Percentiles rank a stretch among this genome's conserved stretches.
phyloP scores from a whole-genome alignment of 2,888 invertebrate species.

The Lithophane socia region DNA sequence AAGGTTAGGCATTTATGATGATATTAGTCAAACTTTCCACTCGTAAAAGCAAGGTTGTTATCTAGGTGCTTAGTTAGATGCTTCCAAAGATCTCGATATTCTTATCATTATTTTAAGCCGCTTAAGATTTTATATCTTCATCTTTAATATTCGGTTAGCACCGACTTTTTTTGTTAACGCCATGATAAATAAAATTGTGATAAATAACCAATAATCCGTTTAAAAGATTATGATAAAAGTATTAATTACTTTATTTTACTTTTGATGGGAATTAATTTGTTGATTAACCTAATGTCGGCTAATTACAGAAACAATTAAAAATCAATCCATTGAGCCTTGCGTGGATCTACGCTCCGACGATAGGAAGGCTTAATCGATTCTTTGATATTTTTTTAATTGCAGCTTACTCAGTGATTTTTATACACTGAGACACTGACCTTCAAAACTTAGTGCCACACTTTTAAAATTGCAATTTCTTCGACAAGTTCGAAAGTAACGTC shows the following conservation, averaged over 20 bases:
- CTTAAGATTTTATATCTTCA: neutral
- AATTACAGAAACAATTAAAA: no score
- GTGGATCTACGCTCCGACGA: no score
- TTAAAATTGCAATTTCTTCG: no score
- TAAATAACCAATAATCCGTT: neutral
- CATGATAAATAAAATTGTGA: constrained; percentile 3
- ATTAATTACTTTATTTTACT: neutral
- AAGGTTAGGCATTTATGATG: no score
- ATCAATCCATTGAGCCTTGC: no score
- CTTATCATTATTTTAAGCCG: constrained; percentile 8
- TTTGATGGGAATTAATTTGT: neutral
- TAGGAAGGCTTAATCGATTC: no score
- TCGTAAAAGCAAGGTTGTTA: neutral
- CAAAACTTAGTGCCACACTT: no score
- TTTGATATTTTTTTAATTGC: no score
- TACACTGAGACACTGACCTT: no score
- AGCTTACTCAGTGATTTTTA: no score
- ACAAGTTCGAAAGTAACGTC: no score
- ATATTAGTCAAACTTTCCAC: constrained; percentile 19
- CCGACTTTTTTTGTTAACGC: neutral
- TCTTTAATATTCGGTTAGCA: constrained; percentile 10
- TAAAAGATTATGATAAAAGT: constrained; percentile 9
- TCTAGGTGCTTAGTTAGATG: neutral
- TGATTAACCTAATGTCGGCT: neutral
- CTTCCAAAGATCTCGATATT: neutral